Percentiles rank a stretch among this genome's conserved stretches.
phyloP scores from a whole-genome alignment of 2,797 vertebrate genomes.

The Gobio occitaniae region DNA sequence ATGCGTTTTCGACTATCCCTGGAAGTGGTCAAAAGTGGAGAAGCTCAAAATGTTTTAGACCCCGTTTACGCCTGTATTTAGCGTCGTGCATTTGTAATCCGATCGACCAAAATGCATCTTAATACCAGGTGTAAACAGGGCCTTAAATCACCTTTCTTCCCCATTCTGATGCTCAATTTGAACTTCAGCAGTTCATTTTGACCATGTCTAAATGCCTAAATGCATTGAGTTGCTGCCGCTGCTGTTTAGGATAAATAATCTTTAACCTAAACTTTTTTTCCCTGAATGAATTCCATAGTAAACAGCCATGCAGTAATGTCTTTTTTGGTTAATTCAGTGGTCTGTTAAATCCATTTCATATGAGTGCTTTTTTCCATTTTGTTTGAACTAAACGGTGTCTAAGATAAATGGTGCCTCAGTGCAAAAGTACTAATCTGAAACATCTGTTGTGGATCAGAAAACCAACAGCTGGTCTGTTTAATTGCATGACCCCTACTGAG shows the following conservation, averaged over 20 bases:
- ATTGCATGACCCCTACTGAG: background rate
- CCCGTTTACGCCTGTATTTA: too few relatives aligned
- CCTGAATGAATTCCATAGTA: background rate
- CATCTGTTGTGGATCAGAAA: background rate
- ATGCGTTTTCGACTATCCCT: too few relatives aligned
- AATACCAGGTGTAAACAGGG: too few relatives aligned
- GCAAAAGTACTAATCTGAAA: constrained; percentile 9
- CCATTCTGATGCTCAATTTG: background rate
- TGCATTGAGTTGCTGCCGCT: background rate
- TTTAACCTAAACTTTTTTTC: background rate
- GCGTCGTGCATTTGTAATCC: too few relatives aligned
- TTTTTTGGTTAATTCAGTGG: background rate
- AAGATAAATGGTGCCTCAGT: background rate
- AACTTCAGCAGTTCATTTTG: background rate
- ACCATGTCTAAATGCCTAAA: background rate
- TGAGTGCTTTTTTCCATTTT: background rate
- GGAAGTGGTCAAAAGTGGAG: too few relatives aligned
- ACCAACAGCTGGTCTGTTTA: background rate
- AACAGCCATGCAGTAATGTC: background rate
- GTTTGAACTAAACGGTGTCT: background rate
- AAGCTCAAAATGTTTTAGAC: too few relatives aligned
- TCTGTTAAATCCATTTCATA: background rate
- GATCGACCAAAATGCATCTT: too few relatives aligned
- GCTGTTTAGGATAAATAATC: background rate
- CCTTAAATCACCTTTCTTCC: too few relatives aligned